These are phyloP conservation scores for Orthonevra nobilis DNA, from an alignment of 2,888 invertebrate species.

Conservation along the genomic window DNA sequence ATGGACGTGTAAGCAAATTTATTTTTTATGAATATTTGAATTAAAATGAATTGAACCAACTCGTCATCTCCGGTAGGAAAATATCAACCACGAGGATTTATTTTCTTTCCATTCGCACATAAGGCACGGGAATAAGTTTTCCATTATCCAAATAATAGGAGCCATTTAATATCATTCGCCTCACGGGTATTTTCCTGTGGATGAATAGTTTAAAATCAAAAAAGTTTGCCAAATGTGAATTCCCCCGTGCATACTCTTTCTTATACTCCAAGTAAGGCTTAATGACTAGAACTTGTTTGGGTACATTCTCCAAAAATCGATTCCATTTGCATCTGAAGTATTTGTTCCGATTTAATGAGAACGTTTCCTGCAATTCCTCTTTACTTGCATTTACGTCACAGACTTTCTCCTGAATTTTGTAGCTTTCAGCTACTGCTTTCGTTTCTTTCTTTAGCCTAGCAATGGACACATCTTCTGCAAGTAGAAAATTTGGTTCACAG, in stretches of 20 bases:
- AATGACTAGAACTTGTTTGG: background rate
- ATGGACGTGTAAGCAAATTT: no score
- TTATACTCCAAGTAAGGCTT: slow-evolving; percentile 7
- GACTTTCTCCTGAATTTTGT: no score
- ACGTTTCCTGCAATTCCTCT: slow-evolving; percentile 13
- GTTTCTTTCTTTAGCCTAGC: slow-evolving; percentile 5
- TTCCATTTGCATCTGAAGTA: slow-evolving; percentile 31
- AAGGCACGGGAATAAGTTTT: slow-evolving; percentile 75
- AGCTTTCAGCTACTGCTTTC: background rate
- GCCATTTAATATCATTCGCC: slow-evolving; percentile 74
- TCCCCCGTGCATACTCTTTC: background rate
- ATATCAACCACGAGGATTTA: no score
- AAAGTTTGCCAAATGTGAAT: background rate
- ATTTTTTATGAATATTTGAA: no score
- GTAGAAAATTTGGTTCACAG: slow-evolving; percentile 13
- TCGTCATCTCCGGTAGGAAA: no score
- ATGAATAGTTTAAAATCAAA: no score
- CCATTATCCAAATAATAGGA: slow-evolving; percentile 74
- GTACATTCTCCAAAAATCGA: slow-evolving; percentile 7
- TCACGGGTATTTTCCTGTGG: slow-evolving; percentile 71
- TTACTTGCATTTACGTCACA: slow-evolving; percentile 9
- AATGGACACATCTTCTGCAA: slow-evolving; percentile 9
- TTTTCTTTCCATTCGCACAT: slow-evolving; percentile 69
- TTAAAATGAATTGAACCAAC: no score
- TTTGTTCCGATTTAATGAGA: slow-evolving; percentile 16